These are phyloP conservation scores for Cacatua alba DNA, from an alignment of 2,113 vertebrate species.

Conservation along the genomic window DNA sequence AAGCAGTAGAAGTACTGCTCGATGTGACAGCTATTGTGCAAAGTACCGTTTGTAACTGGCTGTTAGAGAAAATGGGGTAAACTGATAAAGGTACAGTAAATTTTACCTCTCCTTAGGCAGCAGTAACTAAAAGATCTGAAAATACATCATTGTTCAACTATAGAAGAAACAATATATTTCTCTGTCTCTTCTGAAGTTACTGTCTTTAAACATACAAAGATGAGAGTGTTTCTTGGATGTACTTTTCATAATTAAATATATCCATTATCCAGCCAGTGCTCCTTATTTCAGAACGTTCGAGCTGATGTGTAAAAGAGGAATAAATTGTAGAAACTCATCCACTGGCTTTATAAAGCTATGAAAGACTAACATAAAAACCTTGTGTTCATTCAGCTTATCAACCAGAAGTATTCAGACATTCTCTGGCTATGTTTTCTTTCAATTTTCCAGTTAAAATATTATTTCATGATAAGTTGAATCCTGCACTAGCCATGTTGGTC, in stretches of 20 bases:
- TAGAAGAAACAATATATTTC: neutral
- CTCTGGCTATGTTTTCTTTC: neutral
- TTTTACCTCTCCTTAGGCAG: neutral
- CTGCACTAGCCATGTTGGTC: neutral
- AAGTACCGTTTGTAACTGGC: neutral
- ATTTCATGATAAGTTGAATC: neutral
- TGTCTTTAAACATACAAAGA: neutral
- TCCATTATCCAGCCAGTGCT: neutral
- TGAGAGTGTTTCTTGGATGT: neutral
- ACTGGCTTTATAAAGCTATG: neutral
- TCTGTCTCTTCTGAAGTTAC: neutral
- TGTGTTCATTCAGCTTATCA: neutral
- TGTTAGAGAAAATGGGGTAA: neutral
- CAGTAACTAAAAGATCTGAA: neutral
- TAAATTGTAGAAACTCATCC: constrained; percentile 3
- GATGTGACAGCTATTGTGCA: neutral
- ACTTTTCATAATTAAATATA: neutral
- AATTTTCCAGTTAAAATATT: neutral
- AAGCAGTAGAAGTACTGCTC: neutral
- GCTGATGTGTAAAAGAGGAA: constrained; percentile 13
- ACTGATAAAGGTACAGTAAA: neutral
- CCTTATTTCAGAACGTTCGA: neutral
- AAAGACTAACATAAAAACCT: neutral
- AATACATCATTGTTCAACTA: neutral
- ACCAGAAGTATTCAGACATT: neutral